Conservation (phyloP, 2,113 vertebrate genomes). For the Ariopsis seemanni region DNA sequence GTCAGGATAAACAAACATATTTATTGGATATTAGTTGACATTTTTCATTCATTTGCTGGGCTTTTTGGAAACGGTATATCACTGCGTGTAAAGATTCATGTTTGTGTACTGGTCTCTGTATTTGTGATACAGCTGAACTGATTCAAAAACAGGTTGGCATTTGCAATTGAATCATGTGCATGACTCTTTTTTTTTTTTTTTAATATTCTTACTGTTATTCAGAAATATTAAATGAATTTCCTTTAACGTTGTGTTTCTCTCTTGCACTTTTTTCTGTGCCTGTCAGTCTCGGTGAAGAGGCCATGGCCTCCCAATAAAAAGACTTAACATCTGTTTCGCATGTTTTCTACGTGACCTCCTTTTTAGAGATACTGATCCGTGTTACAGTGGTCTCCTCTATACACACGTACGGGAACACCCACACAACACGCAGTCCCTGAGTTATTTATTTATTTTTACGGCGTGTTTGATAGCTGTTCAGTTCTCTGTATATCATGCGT, state of each 20-base stretch:
- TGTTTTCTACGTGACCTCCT: background rate
- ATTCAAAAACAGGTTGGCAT: background rate
- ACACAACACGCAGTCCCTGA: background rate
- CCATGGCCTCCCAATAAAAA: background rate
- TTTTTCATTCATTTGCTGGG: background rate
- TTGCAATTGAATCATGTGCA: background rate
- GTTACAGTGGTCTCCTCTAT: background rate
- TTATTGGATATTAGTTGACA: background rate
- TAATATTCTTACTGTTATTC: background rate
- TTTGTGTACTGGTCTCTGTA: background rate
- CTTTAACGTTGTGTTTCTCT: background rate
- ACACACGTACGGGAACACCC: background rate
- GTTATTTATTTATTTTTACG: background rate
- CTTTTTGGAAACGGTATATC: background rate
- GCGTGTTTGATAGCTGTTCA: background rate
- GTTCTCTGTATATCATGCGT: background rate
- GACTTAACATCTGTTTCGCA: background rate
- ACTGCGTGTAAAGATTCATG: background rate
- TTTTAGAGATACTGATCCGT: background rate
- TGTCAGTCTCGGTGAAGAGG: background rate
- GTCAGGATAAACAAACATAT: background rate
- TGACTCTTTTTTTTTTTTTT: background rate
- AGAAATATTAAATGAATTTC: slow-evolving; percentile 1
- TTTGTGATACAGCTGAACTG: background rate
- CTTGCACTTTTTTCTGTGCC: background rate